Percentiles rank a stretch among this genome's conserved stretches.
Conservation (phyloP, 2,888 invertebrate genomes). For the Thalpophila matura region DNA sequence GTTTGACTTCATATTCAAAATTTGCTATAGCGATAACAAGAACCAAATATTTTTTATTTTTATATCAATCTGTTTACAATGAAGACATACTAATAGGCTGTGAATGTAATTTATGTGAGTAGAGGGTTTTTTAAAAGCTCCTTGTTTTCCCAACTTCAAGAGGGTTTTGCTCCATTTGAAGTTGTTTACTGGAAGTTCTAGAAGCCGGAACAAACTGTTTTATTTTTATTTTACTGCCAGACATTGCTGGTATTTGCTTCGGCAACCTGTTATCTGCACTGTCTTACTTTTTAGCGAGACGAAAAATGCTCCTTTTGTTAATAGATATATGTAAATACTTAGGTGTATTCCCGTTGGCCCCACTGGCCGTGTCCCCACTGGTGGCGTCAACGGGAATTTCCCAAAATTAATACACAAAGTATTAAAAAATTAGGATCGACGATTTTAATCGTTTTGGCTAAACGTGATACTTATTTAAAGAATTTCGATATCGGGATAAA, state of each 20-base stretch:
- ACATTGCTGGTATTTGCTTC: not conserved
- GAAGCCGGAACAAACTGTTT: not conserved
- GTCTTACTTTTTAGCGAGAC: slow-evolving; percentile 12
- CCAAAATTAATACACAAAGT: no score
- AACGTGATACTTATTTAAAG: not conserved
- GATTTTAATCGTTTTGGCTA: not conserved
- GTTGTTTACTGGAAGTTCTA: not conserved
- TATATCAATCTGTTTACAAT: slow-evolving; percentile 16
- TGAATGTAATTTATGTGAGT: slow-evolving; percentile 3
- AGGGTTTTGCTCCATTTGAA: not conserved
- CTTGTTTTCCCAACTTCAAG: slow-evolving; percentile 8
- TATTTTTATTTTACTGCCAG: not conserved
- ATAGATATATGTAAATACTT: no score
- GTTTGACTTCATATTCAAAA: not conserved
- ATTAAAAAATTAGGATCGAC: no score
- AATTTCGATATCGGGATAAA: not conserved
- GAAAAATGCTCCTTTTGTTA: not conserved
- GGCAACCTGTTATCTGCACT: not conserved
- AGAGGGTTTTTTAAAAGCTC: slow-evolving; percentile 14
- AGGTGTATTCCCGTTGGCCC: no score
- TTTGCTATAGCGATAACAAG: slow-evolving; percentile 21
- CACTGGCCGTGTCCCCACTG: no score
- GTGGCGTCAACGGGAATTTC: no score
- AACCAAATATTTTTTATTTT: not conserved
- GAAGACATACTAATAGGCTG: slow-evolving; percentile 1